Evolutionary conservation across 2,797 vertebrate genomes (phyloP), one percentile per base, ranked within the genome.

Genomic region (Sphenopsis melanotis): DNA sequence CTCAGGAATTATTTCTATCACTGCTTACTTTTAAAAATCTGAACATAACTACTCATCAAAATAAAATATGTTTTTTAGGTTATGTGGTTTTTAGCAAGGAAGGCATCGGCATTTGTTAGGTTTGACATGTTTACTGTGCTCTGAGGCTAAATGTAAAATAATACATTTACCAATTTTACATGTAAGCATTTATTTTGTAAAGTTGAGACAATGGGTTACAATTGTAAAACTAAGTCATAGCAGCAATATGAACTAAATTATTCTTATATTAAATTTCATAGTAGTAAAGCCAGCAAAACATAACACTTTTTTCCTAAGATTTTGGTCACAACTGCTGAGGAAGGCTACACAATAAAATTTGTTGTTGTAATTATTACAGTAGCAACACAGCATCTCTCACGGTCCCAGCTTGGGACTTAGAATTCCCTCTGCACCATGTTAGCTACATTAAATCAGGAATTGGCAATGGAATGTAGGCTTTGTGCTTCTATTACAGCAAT

Each of bases 331-430:
- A 34, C 10, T 5, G 3, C 23, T 56, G 41, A 78, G 32, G 34
- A 72, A 84, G 20, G 6, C 7, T 47, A 23, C 27, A 55, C 20
- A 75, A 55, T 44, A 94, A 93, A 75, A 83, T 94, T 66, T 92
- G 52, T 75, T 60, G 11, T 36, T 87, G 71, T 27, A 64, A 53
- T 82, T 84, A 76, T 77, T 89, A 34, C 30, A 63, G 56, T 13
- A 26, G 29, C 68, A 75, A 69, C 1, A 6, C 11, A 30, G 12
- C 0, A 0, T 70, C 50, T 86, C 61, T 60, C 0, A 0, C 1
- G 1, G 42, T 60, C 64, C 53, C 42, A 27, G 9, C 8, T 37
- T 11, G 12, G 65, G 71, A 68, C 4, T 75, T 77, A 5, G 3
- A 85, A 68, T 39, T 89, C 87, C 89, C 84, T 83, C 53, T 87